Evolutionary conservation across 1,140 invertebrate genomes (phyloP).

Genomic region (Nymphalis io): DNA sequence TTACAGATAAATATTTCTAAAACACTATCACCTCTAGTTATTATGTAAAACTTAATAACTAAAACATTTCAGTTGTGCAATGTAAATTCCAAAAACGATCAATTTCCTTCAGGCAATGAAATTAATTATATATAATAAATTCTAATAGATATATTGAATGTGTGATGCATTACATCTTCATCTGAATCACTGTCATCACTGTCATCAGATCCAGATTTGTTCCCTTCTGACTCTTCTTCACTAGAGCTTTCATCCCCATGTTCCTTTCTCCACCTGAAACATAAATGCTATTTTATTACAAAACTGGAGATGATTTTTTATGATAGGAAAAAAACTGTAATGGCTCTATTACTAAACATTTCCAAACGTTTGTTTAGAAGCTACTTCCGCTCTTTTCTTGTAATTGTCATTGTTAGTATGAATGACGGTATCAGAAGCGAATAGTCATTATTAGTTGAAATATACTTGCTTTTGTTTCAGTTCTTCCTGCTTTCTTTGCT

Average conservation of each 20-base stretch:
- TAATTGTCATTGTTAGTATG: not conserved
- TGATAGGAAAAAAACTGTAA: not conserved
- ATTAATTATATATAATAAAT: not conserved
- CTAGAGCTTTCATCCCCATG: constrained; percentile 81
- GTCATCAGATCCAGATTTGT: constrained; percentile 80
- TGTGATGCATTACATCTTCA: constrained; percentile 77
- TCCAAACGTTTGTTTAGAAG: not conserved
- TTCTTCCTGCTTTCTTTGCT: constrained; percentile 88
- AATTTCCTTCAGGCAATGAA: too few species aligned
- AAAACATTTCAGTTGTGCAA: too few species aligned
- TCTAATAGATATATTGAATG: too few species aligned
- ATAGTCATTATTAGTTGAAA: not conserved
- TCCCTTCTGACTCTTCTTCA: constrained; percentile 82
- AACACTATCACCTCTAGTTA: too few species aligned
- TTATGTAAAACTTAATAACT: too few species aligned
- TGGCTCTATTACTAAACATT: not conserved
- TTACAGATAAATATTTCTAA: too few species aligned
- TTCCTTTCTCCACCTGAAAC: constrained; percentile 81
- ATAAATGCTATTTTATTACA: constrained; percentile 4
- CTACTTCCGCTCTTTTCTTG: too few species aligned
- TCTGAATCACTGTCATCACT: constrained; percentile 83
- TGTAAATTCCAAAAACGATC: too few species aligned
- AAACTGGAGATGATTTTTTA: not conserved
- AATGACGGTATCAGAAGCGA: not conserved
- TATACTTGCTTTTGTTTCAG: constrained; percentile 68